Evolutionary conservation across 2,113 vertebrate species (phyloP).

Genomic region (Syrrhaptes paradoxus): DNA sequence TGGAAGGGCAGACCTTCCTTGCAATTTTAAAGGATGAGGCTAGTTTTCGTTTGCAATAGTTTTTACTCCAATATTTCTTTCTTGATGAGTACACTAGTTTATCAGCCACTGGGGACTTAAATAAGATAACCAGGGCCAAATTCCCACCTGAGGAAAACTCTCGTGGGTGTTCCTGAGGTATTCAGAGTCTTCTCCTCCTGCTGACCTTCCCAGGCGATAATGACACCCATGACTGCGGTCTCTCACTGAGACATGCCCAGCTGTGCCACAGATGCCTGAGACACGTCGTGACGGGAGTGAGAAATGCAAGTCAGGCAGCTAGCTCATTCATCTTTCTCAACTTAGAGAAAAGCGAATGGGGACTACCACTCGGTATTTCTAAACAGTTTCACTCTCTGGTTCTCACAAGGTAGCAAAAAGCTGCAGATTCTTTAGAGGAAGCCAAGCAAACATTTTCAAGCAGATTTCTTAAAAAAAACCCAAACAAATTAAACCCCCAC

Average conservation of each 20-base stretch:
- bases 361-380: not conserved
- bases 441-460: conserved; percentile 19
- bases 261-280: not conserved
- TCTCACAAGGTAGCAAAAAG: conserved; percentile 19
- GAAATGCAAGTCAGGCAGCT: not conserved
- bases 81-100: not conserved
- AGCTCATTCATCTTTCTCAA: conserved; percentile 25
- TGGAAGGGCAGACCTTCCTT: not conserved
- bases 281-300: not conserved
- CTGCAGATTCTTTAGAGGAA: conserved; percentile 10
- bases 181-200: not conserved
- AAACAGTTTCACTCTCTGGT: conserved; percentile 26
- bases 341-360: conserved; percentile 33
- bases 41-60: not conserved
- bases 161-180: not conserved
- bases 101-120: not conserved
- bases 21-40: not conserved
- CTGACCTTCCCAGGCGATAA: not conserved
- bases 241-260: not conserved
- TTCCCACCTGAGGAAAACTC: not conserved
- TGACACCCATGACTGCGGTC: not conserved
- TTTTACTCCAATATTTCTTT: not conserved
- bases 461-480: not conserved
- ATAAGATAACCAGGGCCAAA: not conserved
- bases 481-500: not conserved